Base-by-base conservation (phyloP, 2,113 vertebrate species). In the Isichthys henryi region DNA sequence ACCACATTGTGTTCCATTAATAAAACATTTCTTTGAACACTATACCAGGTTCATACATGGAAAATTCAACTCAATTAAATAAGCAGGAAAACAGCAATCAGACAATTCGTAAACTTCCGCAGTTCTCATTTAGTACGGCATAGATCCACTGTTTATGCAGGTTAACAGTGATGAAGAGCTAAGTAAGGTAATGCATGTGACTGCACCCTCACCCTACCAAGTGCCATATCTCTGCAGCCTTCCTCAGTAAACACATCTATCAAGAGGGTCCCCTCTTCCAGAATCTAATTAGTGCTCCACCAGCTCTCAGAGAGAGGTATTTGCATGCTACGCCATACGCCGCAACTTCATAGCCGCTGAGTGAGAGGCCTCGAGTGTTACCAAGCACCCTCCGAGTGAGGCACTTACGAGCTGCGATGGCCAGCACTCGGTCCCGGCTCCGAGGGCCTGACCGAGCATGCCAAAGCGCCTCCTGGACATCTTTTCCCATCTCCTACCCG, bases 241-340 rank as follows among this genome's bases (percentile, higher is more conserved):
- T 52, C n/a, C 52, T 87, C 52, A 39, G 49, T 87, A 87, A 87
- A 87, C 52, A 87, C 27, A 58, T 87, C 86, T 31, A 56, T 53
- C 48, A 58, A 56, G 84, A 49, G 23, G 13, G 1, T 70, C 62
- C 62, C 48, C 86, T 87, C 46, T 52, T 80, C 66, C 49, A 77
- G 45, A 88, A 80, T 80, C 48, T 74, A 50, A 88, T 39, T 52
- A 88, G 19, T 53, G 70, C 13, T 48, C n/a, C 49, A 58, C 50
- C 19, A 66, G 21, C 56, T 88, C 87, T 66, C 7, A 45, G 7
- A n/a, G 39, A 62, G 87, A 70, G 48, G 27, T 27, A 66, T 62
- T 66, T 66, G 56, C 53, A 86, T 86, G 84, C 45, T 19, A 27
- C 0, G 0, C 48, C 46, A 27, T 15, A 27, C 46, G 1, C 23